These are phyloP conservation scores for Gordius sp. DNA, from an alignment of 2,888 invertebrate genomes.

Conservation along the genomic window DNA sequence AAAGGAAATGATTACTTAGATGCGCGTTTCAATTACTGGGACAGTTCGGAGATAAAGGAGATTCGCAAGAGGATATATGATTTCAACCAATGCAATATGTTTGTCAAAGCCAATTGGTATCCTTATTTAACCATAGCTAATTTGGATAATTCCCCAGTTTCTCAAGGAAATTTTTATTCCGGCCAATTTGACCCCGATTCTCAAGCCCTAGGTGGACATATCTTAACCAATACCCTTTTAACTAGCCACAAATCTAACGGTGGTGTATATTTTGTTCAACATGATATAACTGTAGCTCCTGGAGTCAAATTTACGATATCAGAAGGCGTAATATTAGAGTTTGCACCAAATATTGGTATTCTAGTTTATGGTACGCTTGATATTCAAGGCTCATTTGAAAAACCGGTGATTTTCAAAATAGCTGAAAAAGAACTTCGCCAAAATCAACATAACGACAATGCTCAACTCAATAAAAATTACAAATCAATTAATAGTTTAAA, in stretches of 20 bases:
- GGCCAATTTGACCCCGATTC: not conserved
- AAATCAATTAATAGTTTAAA: not conserved
- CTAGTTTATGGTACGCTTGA: not conserved
- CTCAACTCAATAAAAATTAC: not conserved
- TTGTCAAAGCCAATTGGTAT: not conserved
- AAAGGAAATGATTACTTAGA: not conserved
- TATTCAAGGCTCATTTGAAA: not conserved
- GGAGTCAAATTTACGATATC: not conserved
- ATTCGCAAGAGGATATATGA: not conserved
- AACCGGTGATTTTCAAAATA: not conserved
- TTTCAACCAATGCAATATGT: not conserved
- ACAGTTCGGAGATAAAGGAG: not conserved
- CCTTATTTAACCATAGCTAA: conserved; percentile 5
- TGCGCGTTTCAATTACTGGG: conserved; percentile 9
- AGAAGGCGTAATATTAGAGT: not conserved
- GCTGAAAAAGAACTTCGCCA: not conserved
- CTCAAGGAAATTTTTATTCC: not conserved
- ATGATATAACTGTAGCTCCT: not conserved
- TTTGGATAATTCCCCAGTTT: not conserved
- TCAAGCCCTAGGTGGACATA: not conserved
- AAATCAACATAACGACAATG: not conserved
- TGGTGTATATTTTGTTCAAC: too few relatives aligned
- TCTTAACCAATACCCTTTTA: not conserved
- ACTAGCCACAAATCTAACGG: not conserved
- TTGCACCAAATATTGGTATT: conserved; percentile 12